Base-by-base conservation (phyloP, 2,113 vertebrate genomes). In the Xiphias gladius region DNA sequence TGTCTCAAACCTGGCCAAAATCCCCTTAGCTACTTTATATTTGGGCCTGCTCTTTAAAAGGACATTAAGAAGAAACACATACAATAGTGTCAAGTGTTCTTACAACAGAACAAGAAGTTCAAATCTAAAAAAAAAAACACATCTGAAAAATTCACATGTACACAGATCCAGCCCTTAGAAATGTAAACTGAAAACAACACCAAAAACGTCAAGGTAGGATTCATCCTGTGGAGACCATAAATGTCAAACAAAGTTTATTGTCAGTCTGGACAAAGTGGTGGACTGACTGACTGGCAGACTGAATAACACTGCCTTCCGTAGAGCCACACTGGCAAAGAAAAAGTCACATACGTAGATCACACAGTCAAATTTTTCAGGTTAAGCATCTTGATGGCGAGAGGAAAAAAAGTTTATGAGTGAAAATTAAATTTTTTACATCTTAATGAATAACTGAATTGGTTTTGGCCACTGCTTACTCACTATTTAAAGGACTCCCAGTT, bases 11-110 rank as follows among this genome's bases (percentile, higher is more conserved):
- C 59, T 74, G 68, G 62, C 48, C 43, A 24, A 73, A 83, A 85
- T 89, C 80, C 74, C 59, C 58, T 35, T 24, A 55, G 76, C 61
- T 58, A 55, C 63, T 72, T 65, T 85, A 74, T 84, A 83, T 90
- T 81, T 85, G 62, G 76, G 57, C 20, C 0, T 63, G 43, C 22
- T 69, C 77, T 71, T 85, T 54, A 82, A 46, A 88, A 85, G 78
- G 79, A 87, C 67, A 80, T 76, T 41, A 76, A 37, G 50, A 66
- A n/a, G 41, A 63, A 70, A 65, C 32, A 80, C 63, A 78, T 63
- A 65, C 66, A 75, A 62, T 54, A 65, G 46, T 50, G 64, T 82
- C 43, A 71, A 81, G 39, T 57, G 59, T 35, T 82, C n/a, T 66
- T 37, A 20, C 7, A n/a, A 54, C n/a, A 76, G 30, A 41, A 17